Evolutionary conservation across 1,140 invertebrate genomes (phyloP).

Genomic region (Camponotus floridanus): DNA sequence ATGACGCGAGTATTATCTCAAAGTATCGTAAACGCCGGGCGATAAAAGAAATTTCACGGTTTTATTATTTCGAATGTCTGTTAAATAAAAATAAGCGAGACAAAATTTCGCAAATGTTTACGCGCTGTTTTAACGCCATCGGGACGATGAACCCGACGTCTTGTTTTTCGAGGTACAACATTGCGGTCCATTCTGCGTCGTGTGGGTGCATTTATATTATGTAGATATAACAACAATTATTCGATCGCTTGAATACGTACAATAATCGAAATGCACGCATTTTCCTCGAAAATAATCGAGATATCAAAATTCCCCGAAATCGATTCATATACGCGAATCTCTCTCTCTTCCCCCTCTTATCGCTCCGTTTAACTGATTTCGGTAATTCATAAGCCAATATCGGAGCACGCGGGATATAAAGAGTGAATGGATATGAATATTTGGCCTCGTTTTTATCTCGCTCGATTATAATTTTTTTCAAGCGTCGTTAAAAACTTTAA

Average conservation of each 20-base stretch:
- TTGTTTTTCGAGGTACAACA: constrained; percentile 40
- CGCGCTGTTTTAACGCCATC: constrained; percentile 31
- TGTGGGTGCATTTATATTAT: not conserved
- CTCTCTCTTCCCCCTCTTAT: constrained; percentile 28
- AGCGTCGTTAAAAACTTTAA: constrained; percentile 36
- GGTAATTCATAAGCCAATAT: not conserved
- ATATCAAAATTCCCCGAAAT: constrained; percentile 54
- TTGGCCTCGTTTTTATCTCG: not conserved
- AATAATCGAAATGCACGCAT: constrained; percentile 40
- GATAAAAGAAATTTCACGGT: constrained; percentile 31
- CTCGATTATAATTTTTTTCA: constrained; percentile 14
- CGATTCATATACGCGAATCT: not conserved
- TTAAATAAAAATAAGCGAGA: constrained; percentile 64
- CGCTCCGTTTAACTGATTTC: constrained; percentile 33
- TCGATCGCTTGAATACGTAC: constrained; percentile 52
- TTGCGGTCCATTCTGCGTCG: constrained; percentile 49
- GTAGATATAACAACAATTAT: not conserved
- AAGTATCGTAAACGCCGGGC: not conserved
- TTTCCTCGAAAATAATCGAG: constrained; percentile 42
- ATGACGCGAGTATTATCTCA: constrained; percentile 5
- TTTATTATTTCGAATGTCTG: constrained; percentile 26
- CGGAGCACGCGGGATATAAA: too few relatives aligned
- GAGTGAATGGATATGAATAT: not conserved
- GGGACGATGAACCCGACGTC: constrained; percentile 67
- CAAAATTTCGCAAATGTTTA: constrained; percentile 64